Evolutionary conservation across 2,113 vertebrate species (phyloP).

Genomic region (Dromaius novaehollandiae): DNA sequence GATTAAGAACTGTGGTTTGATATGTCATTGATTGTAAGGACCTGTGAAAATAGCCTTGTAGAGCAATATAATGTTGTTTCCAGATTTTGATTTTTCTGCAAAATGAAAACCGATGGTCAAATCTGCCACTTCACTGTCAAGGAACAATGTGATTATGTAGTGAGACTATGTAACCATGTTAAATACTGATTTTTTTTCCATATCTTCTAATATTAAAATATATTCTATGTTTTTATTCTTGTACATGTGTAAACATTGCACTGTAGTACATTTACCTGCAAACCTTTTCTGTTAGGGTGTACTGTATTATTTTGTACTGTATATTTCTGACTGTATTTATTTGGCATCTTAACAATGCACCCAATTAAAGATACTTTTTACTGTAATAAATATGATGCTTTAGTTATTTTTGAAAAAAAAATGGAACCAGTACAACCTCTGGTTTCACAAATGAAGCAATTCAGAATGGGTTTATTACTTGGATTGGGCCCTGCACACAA

Average conservation of each 20-base stretch:
- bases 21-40: not conserved
- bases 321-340: not conserved
- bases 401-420: not conserved
- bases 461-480: not conserved
- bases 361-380: not conserved
- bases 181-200: not conserved
- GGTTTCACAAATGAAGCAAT: constrained; percentile 69
- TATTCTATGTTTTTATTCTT: not conserved
- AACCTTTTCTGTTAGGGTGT: not conserved
- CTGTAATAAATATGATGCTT: not conserved
- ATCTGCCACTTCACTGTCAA: not conserved
- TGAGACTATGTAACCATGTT: not conserved
- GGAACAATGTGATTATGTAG: not conserved
- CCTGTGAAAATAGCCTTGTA: not conserved
- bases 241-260: not conserved
- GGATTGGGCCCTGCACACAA: not conserved
- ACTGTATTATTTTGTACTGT: not conserved
- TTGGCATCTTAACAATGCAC: not conserved
- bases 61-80: not conserved
- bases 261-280: not conserved
- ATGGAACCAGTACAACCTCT: constrained; percentile 61
- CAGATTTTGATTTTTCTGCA: not conserved
- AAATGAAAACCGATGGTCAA: not conserved
- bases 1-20: not conserved
- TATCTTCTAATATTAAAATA: not conserved